phyloP scores from a whole-genome alignment of 2,888 invertebrate species.

The Caenorhabditis drosophilae region DNA sequence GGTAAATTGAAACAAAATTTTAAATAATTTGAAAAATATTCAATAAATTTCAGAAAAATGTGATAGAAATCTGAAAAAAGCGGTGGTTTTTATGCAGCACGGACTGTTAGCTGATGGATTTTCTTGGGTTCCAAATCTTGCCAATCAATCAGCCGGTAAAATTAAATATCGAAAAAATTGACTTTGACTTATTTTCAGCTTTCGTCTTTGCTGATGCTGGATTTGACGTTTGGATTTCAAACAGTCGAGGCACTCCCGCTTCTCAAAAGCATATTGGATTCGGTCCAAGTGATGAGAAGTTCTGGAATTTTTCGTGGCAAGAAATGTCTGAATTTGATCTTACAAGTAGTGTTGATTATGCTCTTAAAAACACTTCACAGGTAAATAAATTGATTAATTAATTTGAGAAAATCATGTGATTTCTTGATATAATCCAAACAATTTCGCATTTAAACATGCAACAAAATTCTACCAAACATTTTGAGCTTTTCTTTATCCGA shows the following conservation, averaged over 20 bases:
- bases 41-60: too few relatives aligned
- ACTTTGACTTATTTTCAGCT: constrained; percentile 17
- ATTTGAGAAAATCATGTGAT: background rate
- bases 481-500: too few relatives aligned
- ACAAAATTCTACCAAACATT: too few relatives aligned
- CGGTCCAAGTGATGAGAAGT: constrained; percentile 57
- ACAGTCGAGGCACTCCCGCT: constrained; percentile 82
- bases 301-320: constrained; percentile 75
- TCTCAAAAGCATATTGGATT: constrained; percentile 76
- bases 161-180: background rate
- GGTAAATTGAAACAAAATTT: too few relatives aligned
- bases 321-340: constrained; percentile 86
- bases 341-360: constrained; percentile 82
- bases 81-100: constrained; percentile 65
- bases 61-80: constrained; percentile 15
- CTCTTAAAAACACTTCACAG: constrained; percentile 73
- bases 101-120: constrained; percentile 54
- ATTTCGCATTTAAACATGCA: too few relatives aligned
- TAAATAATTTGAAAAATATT: too few relatives aligned
- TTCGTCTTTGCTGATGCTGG: constrained; percentile 72
- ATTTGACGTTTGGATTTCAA: constrained; percentile 82
- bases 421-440: too few relatives aligned
- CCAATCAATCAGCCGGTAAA: constrained; percentile 44
- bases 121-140: constrained; percentile 58
- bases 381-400: background rate